phyloP scores from a whole-genome alignment of 1,140 invertebrate species.

The Macrosteles quadrilineatus region DNA sequence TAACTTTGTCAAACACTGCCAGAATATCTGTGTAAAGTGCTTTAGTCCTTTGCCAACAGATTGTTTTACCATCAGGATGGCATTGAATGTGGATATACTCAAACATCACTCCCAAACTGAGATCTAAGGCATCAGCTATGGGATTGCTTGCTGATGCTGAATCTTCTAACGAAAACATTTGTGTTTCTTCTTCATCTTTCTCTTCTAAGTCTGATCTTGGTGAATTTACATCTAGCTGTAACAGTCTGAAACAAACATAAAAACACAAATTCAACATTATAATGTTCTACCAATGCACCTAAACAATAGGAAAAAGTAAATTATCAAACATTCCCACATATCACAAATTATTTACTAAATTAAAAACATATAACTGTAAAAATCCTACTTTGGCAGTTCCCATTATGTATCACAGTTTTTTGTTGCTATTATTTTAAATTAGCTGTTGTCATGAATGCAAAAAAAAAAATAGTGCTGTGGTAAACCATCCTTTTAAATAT shows the following conservation, averaged over 20 bases:
- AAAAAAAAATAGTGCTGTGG: too few relatives aligned
- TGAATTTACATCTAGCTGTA: slow-evolving; percentile 67
- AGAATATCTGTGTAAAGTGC: slow-evolving; percentile 40
- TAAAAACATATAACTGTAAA: too few relatives aligned
- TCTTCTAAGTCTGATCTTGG: slow-evolving; percentile 57
- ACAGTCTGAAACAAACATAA: slow-evolving; percentile 55
- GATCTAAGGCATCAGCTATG: slow-evolving; percentile 62
- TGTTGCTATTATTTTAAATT: too few relatives aligned
- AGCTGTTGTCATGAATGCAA: too few relatives aligned
- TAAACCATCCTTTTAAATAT: too few relatives aligned
- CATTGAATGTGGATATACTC: slow-evolving; percentile 58
- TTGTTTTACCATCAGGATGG: slow-evolving; percentile 39
- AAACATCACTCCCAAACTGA: slow-evolving; percentile 63
- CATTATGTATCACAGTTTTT: too few relatives aligned
- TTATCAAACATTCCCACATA: too few relatives aligned
- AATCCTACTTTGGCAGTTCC: too few relatives aligned
- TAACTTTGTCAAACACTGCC: slow-evolving; percentile 67
- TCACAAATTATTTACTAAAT: too few relatives aligned
- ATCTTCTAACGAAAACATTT: slow-evolving; percentile 56
- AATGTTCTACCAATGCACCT: too few relatives aligned
- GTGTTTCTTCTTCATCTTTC: slow-evolving; percentile 49
- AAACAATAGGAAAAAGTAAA: too few relatives aligned
- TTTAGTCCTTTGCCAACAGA: slow-evolving; percentile 51
- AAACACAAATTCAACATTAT: neutral
- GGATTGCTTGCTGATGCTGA: slow-evolving; percentile 50